Evolutionary conservation across 2,113 vertebrate genomes (phyloP).

Genomic region (Cariama cristata): DNA sequence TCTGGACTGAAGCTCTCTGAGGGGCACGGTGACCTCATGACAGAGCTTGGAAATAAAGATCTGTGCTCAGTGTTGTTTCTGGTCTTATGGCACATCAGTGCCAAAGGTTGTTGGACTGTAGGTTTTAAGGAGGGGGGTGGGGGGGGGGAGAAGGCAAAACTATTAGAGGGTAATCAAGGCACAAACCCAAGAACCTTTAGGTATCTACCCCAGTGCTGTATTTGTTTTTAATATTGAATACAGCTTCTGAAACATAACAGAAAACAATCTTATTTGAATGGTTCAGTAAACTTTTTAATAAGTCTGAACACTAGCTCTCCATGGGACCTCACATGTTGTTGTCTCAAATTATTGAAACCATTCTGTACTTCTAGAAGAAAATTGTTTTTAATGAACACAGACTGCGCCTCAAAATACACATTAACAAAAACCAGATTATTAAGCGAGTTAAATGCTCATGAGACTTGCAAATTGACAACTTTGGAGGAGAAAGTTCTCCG

Average conservation of each 20-base stretch:
- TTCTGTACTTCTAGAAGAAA: neutral
- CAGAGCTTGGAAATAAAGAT: neutral
- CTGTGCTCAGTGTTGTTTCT: neutral
- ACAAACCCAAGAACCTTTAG: neutral
- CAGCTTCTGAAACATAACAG: neutral
- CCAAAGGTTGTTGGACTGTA: neutral
- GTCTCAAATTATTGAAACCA: neutral
- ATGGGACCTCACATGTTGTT: neutral
- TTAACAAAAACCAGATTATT: conserved; percentile 15
- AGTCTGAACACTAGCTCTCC: neutral
- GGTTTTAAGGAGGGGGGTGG: neutral
- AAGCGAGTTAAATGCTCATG: neutral
- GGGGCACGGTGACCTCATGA: neutral
- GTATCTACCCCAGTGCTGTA: neutral
- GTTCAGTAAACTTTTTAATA: neutral
- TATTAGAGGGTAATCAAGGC: neutral
- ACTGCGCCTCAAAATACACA: neutral
- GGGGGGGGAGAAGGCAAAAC: neutral
- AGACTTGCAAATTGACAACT: conserved; percentile 57
- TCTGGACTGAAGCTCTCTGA: neutral
- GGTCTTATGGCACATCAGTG: neutral
- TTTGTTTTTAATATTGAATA: neutral
- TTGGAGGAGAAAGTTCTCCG: neutral
- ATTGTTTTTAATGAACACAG: neutral
- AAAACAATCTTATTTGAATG: neutral